phyloP scores from a whole-genome alignment of 1,140 invertebrate genomes.

The Drosophila nannoptera region DNA sequence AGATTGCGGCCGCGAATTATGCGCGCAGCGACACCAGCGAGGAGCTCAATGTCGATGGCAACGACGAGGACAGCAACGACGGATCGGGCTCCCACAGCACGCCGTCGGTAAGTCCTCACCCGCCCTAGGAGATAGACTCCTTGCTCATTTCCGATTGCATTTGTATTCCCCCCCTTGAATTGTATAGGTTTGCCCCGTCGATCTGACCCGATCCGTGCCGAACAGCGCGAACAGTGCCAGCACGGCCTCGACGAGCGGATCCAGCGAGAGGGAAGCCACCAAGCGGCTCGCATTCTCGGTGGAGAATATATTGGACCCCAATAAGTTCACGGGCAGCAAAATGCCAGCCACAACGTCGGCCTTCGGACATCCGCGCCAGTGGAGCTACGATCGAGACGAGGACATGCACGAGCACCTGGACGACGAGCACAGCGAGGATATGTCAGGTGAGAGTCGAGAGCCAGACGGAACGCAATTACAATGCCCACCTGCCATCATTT shows the following conservation, averaged over 20 bases:
- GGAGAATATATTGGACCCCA: conserved; percentile 94
- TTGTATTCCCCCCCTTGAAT: background rate
- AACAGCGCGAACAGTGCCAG: conserved; percentile 38
- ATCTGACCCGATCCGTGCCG: conserved; percentile 76
- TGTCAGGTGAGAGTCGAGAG: conserved; percentile 74
- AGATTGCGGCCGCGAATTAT: conserved; percentile 75
- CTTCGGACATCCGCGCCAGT: conserved; percentile 73
- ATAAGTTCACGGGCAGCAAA: conserved; percentile 88
- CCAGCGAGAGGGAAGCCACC: conserved; percentile 71
- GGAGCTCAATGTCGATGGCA: conserved; percentile 77
- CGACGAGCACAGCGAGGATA: conserved; percentile 78
- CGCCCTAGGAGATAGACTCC: background rate
- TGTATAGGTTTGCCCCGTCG: conserved; percentile 74
- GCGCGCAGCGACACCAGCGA: conserved; percentile 78
- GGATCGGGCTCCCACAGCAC: conserved; percentile 68
- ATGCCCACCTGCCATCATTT: conserved; percentile 4
- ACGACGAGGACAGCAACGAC: conserved; percentile 77
- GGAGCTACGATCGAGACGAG: conserved; percentile 81
- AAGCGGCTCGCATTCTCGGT: conserved; percentile 90
- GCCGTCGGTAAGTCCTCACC: conserved; percentile 69
- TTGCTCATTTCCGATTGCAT: background rate
- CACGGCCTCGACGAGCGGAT: conserved; percentile 59
- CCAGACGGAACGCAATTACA: background rate
- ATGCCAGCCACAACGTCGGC: conserved; percentile 32
- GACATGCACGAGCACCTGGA: conserved; percentile 75